Percentiles rank a stretch among this genome's conserved stretches.
Evolutionary conservation across 1,140 invertebrate species (phyloP).

Genomic region (Holotrichia oblita): DNA sequence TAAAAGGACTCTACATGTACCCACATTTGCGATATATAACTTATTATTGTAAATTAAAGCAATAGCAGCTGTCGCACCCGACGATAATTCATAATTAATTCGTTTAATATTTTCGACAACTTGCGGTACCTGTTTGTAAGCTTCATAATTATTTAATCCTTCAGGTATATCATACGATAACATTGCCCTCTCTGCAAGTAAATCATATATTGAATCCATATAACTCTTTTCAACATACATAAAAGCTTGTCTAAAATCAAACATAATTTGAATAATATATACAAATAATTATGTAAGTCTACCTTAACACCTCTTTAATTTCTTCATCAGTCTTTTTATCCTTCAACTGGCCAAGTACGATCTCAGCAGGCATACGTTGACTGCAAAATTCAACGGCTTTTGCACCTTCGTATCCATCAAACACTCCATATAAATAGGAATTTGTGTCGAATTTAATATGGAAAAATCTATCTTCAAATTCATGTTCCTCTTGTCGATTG

Average conservation of each 20-base stretch:
- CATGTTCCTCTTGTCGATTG: conserved; percentile 75
- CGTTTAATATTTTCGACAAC: conserved; percentile 70
- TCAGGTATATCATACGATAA: conserved; percentile 81
- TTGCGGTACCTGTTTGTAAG: conserved; percentile 70
- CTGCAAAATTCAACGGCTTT: conserved; percentile 81
- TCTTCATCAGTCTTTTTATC: conserved; percentile 74
- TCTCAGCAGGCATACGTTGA: conserved; percentile 87
- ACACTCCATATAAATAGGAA: conserved; percentile 84
- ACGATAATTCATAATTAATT: conserved; percentile 72
- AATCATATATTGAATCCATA: conserved; percentile 83
- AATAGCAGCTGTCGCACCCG: conserved; percentile 82
- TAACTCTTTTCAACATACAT: conserved; percentile 86
- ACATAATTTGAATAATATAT: conserved; percentile 47
- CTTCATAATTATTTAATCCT: conserved; percentile 67
- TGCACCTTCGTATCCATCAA: conserved; percentile 86
- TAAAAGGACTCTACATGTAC: conserved; percentile 76
- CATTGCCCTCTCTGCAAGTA: conserved; percentile 81
- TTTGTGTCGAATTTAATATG: conserved; percentile 78
- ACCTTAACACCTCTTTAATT: conserved; percentile 76
- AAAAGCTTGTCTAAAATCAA: conserved; percentile 78
- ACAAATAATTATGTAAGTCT: conserved; percentile 20
- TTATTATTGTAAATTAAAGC: conserved; percentile 77
- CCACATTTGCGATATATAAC: conserved; percentile 87
- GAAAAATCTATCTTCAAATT: conserved; percentile 87
- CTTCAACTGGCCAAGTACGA: conserved; percentile 76